Evolutionary conservation across 2,888 invertebrate genomes (phyloP).

Genomic region (Sphecodes monilicornis): DNA sequence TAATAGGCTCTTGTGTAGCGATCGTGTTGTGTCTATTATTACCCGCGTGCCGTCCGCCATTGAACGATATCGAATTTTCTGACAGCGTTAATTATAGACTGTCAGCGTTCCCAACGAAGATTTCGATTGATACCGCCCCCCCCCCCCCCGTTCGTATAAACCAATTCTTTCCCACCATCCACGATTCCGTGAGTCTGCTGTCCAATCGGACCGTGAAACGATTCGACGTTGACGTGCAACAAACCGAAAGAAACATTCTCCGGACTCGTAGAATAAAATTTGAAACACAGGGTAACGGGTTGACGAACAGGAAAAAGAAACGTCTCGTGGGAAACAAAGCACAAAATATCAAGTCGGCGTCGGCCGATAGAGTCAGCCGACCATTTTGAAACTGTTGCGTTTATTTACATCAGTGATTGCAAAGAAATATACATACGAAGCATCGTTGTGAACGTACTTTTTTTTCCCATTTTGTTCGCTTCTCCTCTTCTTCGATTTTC

Average conservation of each 20-base stretch:
- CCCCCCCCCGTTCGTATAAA: background rate
- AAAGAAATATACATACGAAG: slow-evolving; percentile 70
- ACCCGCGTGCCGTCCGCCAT: background rate
- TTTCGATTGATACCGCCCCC: background rate
- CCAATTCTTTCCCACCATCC: background rate
- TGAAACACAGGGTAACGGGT: background rate
- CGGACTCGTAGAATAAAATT: background rate
- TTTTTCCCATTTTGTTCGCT: background rate
- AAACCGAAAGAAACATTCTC: background rate
- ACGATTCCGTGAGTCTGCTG: background rate
- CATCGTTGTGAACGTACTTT: slow-evolving; percentile 68
- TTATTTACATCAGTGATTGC: slow-evolving; percentile 68
- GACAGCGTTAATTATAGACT: slow-evolving; percentile 6
- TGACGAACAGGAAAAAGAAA: background rate
- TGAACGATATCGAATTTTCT: slow-evolving; percentile 3
- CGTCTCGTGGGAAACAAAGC: slow-evolving; percentile 8
- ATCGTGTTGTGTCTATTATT: background rate
- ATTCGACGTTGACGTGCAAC: background rate
- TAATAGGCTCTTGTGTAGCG: background rate
- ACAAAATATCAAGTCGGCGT: slow-evolving; percentile 36
- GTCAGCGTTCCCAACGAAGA: background rate
- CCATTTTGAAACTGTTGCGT: slow-evolving; percentile 63
- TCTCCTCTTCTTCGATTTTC: background rate
- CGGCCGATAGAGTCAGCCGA: slow-evolving; percentile 22
- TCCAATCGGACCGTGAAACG: background rate